These are phyloP conservation scores for Agonopterix alstromeriana DNA, from an alignment of 2,888 invertebrate genomes.

Conservation along the genomic window DNA sequence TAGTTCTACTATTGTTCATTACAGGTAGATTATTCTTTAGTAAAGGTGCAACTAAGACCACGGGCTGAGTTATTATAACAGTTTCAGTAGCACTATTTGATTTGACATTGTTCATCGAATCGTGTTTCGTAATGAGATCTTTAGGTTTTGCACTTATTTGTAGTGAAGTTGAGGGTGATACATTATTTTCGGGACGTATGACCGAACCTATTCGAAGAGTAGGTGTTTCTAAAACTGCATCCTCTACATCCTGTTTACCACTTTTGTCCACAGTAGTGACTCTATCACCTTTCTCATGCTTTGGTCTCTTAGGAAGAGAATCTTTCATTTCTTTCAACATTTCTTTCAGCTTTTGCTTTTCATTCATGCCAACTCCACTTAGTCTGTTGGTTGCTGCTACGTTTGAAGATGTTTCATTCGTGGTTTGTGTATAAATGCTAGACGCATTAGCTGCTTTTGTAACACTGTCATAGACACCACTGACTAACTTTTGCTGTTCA, in stretches of 20 bases:
- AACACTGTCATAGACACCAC: neutral
- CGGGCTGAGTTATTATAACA: constrained; percentile 26
- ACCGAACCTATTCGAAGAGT: constrained; percentile 52
- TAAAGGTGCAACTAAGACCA: constrained; percentile 22
- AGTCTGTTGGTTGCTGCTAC: constrained; percentile 14
- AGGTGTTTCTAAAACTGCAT: constrained; percentile 36
- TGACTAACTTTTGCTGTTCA: constrained; percentile 12
- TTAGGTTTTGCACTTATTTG: too few species aligned
- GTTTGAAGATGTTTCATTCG: constrained; percentile 11
- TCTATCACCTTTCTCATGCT: constrained; percentile 31
- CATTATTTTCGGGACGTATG: constrained; percentile 14
- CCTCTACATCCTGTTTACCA: constrained; percentile 2
- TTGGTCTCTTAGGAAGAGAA: constrained; percentile 80
- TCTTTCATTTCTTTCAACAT: constrained; percentile 88
- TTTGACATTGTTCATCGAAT: neutral
- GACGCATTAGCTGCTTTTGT: constrained; percentile 18
- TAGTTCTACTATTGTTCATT: neutral
- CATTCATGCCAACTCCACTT: constrained; percentile 33
- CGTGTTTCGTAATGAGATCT: too few species aligned
- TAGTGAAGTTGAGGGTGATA: neutral
- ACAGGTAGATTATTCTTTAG: neutral
- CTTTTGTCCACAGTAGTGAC: constrained; percentile 7
- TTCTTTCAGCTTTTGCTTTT: constrained; percentile 79
- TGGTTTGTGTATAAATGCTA: constrained; percentile 40
- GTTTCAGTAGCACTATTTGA: constrained; percentile 12